phyloP scores from a whole-genome alignment of 2,888 invertebrate genomes.

The Leptura quadrifasciata region DNA sequence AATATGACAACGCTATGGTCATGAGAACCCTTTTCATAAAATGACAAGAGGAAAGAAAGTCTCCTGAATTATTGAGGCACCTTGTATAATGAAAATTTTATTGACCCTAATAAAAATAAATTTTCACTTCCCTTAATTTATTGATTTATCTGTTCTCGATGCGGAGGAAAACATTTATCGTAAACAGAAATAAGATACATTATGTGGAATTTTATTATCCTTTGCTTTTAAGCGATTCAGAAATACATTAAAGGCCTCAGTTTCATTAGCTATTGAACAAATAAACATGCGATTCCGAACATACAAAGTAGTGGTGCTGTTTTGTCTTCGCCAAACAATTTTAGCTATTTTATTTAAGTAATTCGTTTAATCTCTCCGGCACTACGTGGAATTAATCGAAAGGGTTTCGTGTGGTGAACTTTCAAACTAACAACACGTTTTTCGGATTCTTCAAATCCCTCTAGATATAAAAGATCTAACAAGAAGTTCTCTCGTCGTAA shows the following conservation, averaged over 20 bases:
- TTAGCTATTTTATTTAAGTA: not conserved
- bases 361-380: not conserved
- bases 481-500: not conserved
- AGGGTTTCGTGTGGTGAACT: not conserved
- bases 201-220: not conserved
- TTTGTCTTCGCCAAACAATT: not conserved
- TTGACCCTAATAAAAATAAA: not conserved
- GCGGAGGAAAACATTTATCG: not conserved
- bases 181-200: not conserved
- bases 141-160: not conserved
- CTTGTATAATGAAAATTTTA: too few species aligned
- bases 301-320: not conserved
- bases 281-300: not conserved
- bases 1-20: too few species aligned
- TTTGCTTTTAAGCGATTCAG: not conserved
- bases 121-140: slow-evolving; percentile 1
- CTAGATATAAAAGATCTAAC: not conserved
- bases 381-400: not conserved
- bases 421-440: not conserved
- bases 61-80: too few species aligned
- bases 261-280: slow-evolving; percentile 7
- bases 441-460: slow-evolving; percentile 7
- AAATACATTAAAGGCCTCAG: not conserved
- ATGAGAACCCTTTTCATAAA: too few species aligned
- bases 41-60: too few species aligned